Percentiles rank a stretch among this genome's conserved stretches.
phyloP scores from a whole-genome alignment of 2,797 vertebrate genomes.

The Eulemur mongoz region DNA sequence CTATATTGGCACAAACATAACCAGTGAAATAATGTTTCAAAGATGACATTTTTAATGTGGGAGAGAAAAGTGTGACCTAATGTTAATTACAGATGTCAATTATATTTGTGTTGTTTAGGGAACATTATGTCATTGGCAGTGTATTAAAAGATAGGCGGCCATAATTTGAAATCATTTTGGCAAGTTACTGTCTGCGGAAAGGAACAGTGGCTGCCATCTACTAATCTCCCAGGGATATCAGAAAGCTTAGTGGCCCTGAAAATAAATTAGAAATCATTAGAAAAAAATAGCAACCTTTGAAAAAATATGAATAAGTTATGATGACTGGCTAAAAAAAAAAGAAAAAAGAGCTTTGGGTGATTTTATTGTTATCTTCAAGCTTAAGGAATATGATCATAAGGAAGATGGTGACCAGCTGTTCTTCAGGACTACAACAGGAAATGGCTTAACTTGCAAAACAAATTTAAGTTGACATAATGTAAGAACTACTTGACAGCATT shows the following conservation, averaged over 20 bases:
- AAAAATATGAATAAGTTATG: slow-evolving; percentile 58
- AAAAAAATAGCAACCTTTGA: slow-evolving; percentile 59
- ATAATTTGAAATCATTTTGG: slow-evolving; percentile 79
- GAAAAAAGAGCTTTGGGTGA: neutral
- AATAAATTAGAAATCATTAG: slow-evolving; percentile 61
- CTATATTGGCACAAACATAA: slow-evolving; percentile 81
- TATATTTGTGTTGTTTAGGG: slow-evolving; percentile 82
- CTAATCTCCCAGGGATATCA: slow-evolving; percentile 58
- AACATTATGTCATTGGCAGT: slow-evolving; percentile 81
- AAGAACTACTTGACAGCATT: slow-evolving; percentile 78
- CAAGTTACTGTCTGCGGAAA: slow-evolving; percentile 66
- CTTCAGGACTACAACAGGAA: slow-evolving; percentile 61
- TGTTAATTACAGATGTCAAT: slow-evolving; percentile 82
- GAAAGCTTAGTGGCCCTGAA: slow-evolving; percentile 58
- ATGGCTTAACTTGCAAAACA: slow-evolving; percentile 76
- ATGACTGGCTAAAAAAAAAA: slow-evolving; percentile 12
- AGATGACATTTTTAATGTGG: slow-evolving; percentile 81
- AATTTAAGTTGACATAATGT: slow-evolving; percentile 80
- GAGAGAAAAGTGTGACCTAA: slow-evolving; percentile 79
- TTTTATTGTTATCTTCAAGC: slow-evolving; percentile 57
- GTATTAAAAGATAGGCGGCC: slow-evolving; percentile 71
- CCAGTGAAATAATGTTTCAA: slow-evolving; percentile 78
- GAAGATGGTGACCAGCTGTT: slow-evolving; percentile 72
- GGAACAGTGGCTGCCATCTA: slow-evolving; percentile 47
- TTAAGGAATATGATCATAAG: slow-evolving; percentile 53